Base-by-base conservation (phyloP, 2,797 vertebrate species). In the Salarias fasciatus region DNA sequence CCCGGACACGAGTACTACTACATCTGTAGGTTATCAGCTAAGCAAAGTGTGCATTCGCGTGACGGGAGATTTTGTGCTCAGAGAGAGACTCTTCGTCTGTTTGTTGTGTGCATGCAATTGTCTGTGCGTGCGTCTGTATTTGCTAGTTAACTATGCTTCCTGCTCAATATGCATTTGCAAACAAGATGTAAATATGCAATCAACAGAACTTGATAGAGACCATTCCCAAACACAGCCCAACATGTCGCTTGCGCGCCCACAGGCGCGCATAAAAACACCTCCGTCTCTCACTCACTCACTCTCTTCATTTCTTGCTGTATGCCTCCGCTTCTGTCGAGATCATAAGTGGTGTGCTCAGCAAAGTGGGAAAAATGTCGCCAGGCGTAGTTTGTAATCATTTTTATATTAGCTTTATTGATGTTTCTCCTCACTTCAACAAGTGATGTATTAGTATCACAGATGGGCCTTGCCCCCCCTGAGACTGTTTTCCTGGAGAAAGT, bases 1-100 rank as follows among this genome's bases (percentile, higher is more conserved):
- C 97, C 97, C 0, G 97, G 97, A 56, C 95, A 98, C 3, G 96
- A 97, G 84, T 98, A 98, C 80, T 99, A 98, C 86, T 98, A 98
- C 87, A 98, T 98, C 90, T 99, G 97, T 99, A 90, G 92, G 97
- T 95, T 41, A 56, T 69, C 41, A 36, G 24, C 53, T 8, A 36
- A 2, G 3, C 47, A 9, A 43, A 33, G 41, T 33, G 11, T 53
- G 49, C 75, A 51, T 71, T 65, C 3, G 18, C 18, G 24, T 24
- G 18, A 24, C 18, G 18, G 18, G 18, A 3, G 18, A 24, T 24
- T 24, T 24, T 24, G 18, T 24, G 18, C 18, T 24, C 18, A 3
- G 18, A 3, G 18, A 24, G 24, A 24, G 18, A 18, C 18, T 24
- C 9, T 35, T 35, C 35, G 6, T 35, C 18, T 50, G 72, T 64